Evolutionary conservation across 2,113 vertebrate genomes (phyloP).

Genomic region (Plecotus auritus): DNA sequence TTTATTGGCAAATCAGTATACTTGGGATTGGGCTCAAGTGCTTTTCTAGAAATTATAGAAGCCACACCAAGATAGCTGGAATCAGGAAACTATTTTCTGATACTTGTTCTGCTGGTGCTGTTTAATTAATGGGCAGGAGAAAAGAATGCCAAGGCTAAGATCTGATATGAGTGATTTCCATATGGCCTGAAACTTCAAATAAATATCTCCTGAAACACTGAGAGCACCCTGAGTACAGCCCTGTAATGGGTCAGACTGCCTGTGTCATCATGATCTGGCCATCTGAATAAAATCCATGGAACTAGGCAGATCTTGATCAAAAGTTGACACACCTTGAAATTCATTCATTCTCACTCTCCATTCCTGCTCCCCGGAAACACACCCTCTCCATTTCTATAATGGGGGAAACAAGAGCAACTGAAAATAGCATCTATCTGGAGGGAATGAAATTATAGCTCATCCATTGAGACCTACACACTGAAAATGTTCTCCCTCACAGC

Average conservation of each 20-base stretch:
- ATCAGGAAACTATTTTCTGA: not conserved
- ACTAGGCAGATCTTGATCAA: not conserved
- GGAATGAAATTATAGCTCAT: not conserved
- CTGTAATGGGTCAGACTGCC: not conserved
- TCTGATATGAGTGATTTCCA: not conserved
- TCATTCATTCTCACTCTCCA: not conserved
- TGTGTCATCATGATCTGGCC: not conserved
- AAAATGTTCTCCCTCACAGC: not conserved
- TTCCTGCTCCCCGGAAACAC: not conserved
- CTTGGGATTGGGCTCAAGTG: not conserved
- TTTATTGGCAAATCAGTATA: not conserved
- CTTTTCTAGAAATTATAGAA: not conserved
- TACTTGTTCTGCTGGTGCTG: not conserved
- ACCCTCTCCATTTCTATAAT: constrained; percentile 16
- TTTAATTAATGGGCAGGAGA: constrained; percentile 9
- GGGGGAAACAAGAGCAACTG: not conserved
- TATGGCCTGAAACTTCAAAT: not conserved
- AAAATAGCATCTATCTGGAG: not conserved
- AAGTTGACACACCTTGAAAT: not conserved
- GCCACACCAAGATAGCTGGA: not conserved
- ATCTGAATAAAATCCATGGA: not conserved
- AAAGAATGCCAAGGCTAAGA: not conserved
- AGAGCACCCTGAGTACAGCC: not conserved
- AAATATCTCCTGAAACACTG: not conserved
- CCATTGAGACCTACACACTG: not conserved